Base-by-base conservation (phyloP, 2,888 invertebrate genomes). In the Hololepta plana region DNA sequence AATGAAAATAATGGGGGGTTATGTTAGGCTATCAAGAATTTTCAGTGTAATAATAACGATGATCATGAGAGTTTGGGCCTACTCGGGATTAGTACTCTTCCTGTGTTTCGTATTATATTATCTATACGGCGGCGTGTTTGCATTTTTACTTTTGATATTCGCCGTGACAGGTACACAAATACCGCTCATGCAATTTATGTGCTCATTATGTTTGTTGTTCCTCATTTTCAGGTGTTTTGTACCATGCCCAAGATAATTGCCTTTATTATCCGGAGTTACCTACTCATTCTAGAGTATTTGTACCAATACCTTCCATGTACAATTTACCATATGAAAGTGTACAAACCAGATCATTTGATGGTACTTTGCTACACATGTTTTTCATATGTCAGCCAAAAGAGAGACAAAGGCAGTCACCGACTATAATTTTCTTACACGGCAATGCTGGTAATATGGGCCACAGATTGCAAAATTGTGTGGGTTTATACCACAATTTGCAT, bases 401-500 rank as follows among this genome's bases (percentile, higher is more conserved):
- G 23, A 66, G 69, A 34, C 68, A 68, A 38, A 66, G 68, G 37
- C 63, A 66, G 42, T 71, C 68, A 27, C 84, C 87, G 0, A 91
- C 91, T 6, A 60, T 93, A 45, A 57, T 93, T 26, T 90, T 82
- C 55, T 73, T 93, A 36, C 93, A 95, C 60, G 93, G 93, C 4
- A 95, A 93, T 67, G 93, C 93, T 27, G 93, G 93, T 8, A 95
- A 93, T 50, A 85, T 93, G 67, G 93, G 93, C 0, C 91, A 93
- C 49, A 72, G 80, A 37, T 59, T 93, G 41, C 72, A 79, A 42
- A 91, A 91, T 59, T 79, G 79, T n/a, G 72, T 74, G 37, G 85
- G 81, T 3, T 62, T 93, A 31, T 87, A 76, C 51, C 70, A 77
- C 40, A 70, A 75, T 44, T 58, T 87, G 27, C 71, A 74, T 37